Conservation (phyloP, 2,797 vertebrate species). For the Lithobates sylvaticus region DNA sequence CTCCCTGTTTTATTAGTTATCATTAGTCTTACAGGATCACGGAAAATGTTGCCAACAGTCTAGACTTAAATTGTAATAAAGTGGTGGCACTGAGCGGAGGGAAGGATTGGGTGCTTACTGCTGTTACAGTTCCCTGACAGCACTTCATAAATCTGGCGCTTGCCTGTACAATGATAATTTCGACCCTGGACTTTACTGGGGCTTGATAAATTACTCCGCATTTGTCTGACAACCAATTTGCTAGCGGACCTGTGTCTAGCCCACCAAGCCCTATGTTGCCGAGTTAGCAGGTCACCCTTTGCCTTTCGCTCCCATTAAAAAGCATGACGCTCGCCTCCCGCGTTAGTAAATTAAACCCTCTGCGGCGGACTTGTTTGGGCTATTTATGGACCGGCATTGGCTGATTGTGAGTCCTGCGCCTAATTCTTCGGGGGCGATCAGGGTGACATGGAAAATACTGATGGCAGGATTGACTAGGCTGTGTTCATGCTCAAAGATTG, state of each 20-base stretch:
- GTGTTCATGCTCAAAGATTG: slow-evolving; percentile 21
- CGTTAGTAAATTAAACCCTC: slow-evolving; percentile 44
- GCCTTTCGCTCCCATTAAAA: slow-evolving; percentile 33
- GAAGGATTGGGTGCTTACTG: slow-evolving; percentile 33
- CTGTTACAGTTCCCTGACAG: slow-evolving; percentile 35
- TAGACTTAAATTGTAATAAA: slow-evolving; percentile 24
- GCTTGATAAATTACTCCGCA: slow-evolving; percentile 49
- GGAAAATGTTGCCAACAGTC: not conserved
- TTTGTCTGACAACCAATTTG: slow-evolving; percentile 53
- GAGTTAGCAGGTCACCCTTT: slow-evolving; percentile 35
- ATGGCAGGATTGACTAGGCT: not conserved
- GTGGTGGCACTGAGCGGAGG: not conserved
- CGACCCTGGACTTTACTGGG: slow-evolving; percentile 52
- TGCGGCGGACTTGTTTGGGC: not conserved
- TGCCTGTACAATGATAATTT: slow-evolving; percentile 50
- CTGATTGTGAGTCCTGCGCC: slow-evolving; percentile 32
- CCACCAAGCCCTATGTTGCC: slow-evolving; percentile 17
- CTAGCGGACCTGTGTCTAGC: slow-evolving; percentile 22
- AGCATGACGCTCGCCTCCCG: slow-evolving; percentile 7
- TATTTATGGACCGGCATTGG: slow-evolving; percentile 19
- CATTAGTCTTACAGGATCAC: not conserved
- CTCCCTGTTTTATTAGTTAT: not conserved
- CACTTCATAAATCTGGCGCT: slow-evolving; percentile 47
- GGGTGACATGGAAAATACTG: not conserved
- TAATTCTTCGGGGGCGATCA: slow-evolving; percentile 13